Base-by-base conservation (phyloP, 1,140 invertebrate genomes). In the Drosophila sechellia region DNA sequence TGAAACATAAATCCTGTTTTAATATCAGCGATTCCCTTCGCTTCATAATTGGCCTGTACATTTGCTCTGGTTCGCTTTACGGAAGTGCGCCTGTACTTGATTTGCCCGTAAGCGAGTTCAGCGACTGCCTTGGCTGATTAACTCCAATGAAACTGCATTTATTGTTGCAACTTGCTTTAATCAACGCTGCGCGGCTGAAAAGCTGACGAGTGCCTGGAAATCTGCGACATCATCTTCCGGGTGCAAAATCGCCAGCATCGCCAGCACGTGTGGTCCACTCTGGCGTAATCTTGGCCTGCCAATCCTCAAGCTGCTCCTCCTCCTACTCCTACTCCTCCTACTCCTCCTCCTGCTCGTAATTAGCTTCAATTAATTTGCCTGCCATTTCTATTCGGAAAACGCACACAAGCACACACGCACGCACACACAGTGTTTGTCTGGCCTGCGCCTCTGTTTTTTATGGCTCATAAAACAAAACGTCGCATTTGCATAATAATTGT, bases 131-230 rank as follows among this genome's bases (percentile, higher is more conserved):
- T 59, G 79, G 58, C 83, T 87, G 83, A 89, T 87, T 87, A 87
- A 87, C 84, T 87, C 81, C 83, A 89, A 87, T 87, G 84, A 87
- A 87, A 87, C 76, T 87, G 83, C 83, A 87, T 87, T 87, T 87
- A 87, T 86, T 86, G 83, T 69, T 83, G 83, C 78, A 78, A 75
- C 81, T 77, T 77, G 77, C 57, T 80, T 85, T 85, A 80, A 85
- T 85, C 77, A 85, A 80, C 66, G 72, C 15, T 50, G 27, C 5
- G 17, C 3, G 15, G 27, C 35, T 59, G 35, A 25, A 37, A 34
- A 40, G 53, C 39, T 55, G 55, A 46, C 34, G 48, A 55, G 15
- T 31, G 46, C 11, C 11, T 22, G 55, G 17, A 57, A 74, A 72
- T 78, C 25, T 74, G 81, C 81, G 46, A 55, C 66, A 65, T 86